A percentile compares a stretch with the other conserved stretches of the same genome.
Conservation (phyloP, 2,888 invertebrate species). For the Cephus runcator region DNA sequence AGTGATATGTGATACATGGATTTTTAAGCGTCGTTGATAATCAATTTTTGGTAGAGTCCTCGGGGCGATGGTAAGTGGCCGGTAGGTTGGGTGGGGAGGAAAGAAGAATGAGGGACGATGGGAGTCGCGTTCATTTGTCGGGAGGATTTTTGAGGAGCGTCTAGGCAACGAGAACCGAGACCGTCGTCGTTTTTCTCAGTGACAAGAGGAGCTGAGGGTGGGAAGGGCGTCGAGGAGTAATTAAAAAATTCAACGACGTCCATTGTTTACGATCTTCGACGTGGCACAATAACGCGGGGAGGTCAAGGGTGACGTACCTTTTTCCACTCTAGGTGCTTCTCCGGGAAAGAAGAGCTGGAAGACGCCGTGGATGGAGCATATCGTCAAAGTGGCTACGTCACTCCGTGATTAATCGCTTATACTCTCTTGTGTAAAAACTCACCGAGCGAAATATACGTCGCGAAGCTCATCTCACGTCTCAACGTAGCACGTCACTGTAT, state of each 20-base stretch:
- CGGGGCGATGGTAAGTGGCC: background rate
- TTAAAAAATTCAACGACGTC: conserved; percentile 5
- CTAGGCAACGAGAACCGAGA: conserved; percentile 15
- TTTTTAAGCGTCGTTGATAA: background rate
- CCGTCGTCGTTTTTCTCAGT: conserved; percentile 3
- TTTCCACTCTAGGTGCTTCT: background rate
- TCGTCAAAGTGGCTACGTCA: conserved; percentile 28
- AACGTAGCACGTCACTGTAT: background rate
- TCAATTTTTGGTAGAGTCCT: background rate
- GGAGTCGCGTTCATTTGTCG: background rate
- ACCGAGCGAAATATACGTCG: conserved; percentile 10
- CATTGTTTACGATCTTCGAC: conserved; percentile 5
- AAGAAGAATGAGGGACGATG: background rate
- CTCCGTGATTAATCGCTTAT: conserved; percentile 28
- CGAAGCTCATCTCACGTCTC: background rate
- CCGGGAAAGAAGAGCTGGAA: background rate
- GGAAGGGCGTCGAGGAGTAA: conserved; percentile 11
- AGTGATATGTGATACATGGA: background rate
- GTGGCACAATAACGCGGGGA: background rate
- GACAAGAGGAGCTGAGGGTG: background rate
- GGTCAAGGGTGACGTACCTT: background rate
- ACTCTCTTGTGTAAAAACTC: conserved; percentile 18
- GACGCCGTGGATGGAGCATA: background rate
- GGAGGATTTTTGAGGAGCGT: background rate
- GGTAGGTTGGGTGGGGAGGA: background rate